Evolutionary conservation across 2,113 vertebrate genomes (phyloP).

Genomic region (Labeo catla): DNA sequence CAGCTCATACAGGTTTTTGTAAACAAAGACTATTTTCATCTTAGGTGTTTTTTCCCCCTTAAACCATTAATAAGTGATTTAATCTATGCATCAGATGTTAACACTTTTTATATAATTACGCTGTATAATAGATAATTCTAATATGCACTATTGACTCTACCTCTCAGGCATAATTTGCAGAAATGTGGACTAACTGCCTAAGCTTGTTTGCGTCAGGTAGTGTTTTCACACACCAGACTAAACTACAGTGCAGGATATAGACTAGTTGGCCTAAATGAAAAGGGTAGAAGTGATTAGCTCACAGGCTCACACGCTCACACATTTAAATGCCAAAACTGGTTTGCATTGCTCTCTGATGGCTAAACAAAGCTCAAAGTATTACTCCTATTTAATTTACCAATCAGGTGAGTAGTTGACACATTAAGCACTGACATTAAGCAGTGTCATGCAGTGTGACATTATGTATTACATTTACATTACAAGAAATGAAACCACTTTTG

Average conservation of each 20-base stretch:
- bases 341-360: not conserved
- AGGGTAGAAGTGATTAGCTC: not conserved
- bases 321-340: slow-evolving; percentile 5
- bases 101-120: not conserved
- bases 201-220: not conserved
- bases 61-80: not conserved
- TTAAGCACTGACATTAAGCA: no score
- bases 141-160: not conserved
- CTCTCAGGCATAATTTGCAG: not conserved
- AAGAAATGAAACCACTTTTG: no score
- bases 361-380: not conserved
- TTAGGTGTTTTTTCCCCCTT: not conserved
- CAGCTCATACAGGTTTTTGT: not conserved
- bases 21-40: not conserved
- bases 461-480: no score
- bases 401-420: no score
- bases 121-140: not conserved
- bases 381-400: not conserved
- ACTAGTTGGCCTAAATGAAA: not conserved
- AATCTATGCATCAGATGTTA: not conserved
- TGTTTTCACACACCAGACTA: not conserved
- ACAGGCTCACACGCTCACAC: not conserved
- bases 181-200: not conserved
- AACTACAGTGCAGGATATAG: not conserved
- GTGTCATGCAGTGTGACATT: no score